Evolutionary conservation across 2,888 invertebrate genomes (phyloP).

Genomic region (Pegoplata infirma): DNA sequence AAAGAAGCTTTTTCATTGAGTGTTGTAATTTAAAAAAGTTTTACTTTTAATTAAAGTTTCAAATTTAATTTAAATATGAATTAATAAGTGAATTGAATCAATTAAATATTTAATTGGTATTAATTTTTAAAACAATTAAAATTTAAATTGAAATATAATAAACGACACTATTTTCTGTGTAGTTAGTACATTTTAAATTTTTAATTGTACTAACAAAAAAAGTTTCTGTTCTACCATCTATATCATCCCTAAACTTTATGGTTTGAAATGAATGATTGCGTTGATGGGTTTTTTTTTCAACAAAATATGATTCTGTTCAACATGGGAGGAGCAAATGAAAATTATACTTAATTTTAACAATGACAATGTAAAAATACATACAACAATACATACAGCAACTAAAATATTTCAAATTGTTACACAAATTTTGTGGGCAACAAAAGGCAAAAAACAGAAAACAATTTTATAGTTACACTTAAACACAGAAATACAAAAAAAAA

Average conservation of each 20-base stretch:
- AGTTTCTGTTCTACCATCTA: no score
- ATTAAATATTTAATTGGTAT: no score
- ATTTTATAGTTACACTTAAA: slow-evolving; percentile 8
- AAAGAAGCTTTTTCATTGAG: no score
- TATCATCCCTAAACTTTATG: neutral
- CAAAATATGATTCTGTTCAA: slow-evolving; percentile 1
- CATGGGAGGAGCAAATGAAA: slow-evolving; percentile 9
- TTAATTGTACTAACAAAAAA: no score
- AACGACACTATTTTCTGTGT: no score
- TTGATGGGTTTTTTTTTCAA: neutral
- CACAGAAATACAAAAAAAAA: neutral
- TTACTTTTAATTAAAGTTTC: no score
- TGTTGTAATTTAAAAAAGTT: no score
- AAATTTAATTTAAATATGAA: no score
- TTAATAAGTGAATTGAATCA: no score
- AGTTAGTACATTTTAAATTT: no score
- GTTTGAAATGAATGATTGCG: neutral
- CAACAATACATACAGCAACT: neutral
- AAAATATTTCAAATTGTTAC: slow-evolving; percentile 21
- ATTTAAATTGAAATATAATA: no score
- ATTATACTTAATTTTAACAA: slow-evolving; percentile 18
- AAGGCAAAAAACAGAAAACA: slow-evolving; percentile 15
- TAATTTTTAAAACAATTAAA: no score
- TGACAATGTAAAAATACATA: slow-evolving; percentile 34
- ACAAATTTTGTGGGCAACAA: slow-evolving; percentile 39